Evolutionary conservation across 2,888 invertebrate genomes (phyloP), one percentile per base, ranked within the genome.

Genomic region (Schrankia costaestrigalis): DNA sequence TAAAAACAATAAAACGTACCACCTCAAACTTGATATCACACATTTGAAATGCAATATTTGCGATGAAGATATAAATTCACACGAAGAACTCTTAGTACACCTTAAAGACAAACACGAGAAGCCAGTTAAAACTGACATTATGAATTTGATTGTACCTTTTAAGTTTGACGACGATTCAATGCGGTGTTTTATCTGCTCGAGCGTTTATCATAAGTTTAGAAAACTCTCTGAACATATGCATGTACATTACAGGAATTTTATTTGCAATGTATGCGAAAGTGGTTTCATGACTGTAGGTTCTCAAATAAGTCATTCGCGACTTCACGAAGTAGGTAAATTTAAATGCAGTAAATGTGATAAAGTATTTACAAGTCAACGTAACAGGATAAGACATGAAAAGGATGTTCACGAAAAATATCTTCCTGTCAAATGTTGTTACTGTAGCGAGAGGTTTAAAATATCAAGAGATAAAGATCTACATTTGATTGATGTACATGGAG

Each of bases 331-430:
- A 5, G 71, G 68, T 1, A 31, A 31, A 0, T 64, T 58, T 26
- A 51, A 56, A 8, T 86, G 86, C 35, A 67, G 66, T 2, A 54
- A 46, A 7, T 87, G 87, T 31, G 51, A 69, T 1, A 80, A 82
- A 46, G 56, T 71, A 0, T 85, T 77, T 31, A 62, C 75, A 1
- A 79, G 78, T 0, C 53, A 63, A 13, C 47, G 57, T 8, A 78
- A 78, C 9, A n/a, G n/a, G n/a, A n/a, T n/a, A n/a, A n/a, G n/a
- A n/a, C n/a, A n/a, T n/a, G n/a, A n/a, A n/a, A n/a, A n/a, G n/a
- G n/a, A n/a, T n/a, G n/a, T n/a, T 0, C 87, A 87, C 31, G 73
- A 74, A 26, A 63, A 59, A 12, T 31, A 47, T 0, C 56, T 54
- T 13, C 58, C 58, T 19, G 12, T 21, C 1, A 26, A 8, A 10